Base-by-base conservation (phyloP, 2,888 invertebrate genomes). In the Seira ritae region DNA sequence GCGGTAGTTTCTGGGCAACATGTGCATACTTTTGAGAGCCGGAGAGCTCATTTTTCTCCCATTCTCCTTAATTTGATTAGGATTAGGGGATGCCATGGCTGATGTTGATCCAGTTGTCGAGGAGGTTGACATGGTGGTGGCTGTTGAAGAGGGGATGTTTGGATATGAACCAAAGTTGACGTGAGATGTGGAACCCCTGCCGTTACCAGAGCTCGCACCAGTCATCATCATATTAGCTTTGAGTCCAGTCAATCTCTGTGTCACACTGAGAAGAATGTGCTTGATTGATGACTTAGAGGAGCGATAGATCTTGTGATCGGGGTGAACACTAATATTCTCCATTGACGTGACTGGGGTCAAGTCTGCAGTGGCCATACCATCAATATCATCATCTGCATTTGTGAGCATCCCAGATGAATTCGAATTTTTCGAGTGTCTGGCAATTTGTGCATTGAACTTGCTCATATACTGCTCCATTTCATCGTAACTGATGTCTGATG, bases 241-340 rank as follows among this genome's bases (percentile, higher is more conserved):
- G 68, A 88, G 81, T 20, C 88, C 87, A 71, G 87, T 84, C 73
- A 89, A 83, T 55, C 89, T 80, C 74, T 88, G 86, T 62, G 89
- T 89, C 75, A 90, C 90, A 75, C 89, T 90, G 22, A 89, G 87
- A 55, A 90, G 88, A 71, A 90, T 87, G 73, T 89, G 89, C 68
- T 89, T 89, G 76, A 90, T 88, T 23, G 90, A 90, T 76, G 90
- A 90, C 85, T 89, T 90, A 19, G 90, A 90, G 22, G 93, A 92
- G 85, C 95, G 93, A 89, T 95, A 95, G 88, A 95, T 95, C 91
- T 94, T 95, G 90, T 96, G 95, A 89, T 95, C 95, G 0, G 96
- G 96, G 90, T 95, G 95, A 92, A 93, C 80, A 91, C 92, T 60
- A 92, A 93, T 62, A 91, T 91, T 85, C 91, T 92, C 86, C 92